Evolutionary conservation across 2,113 vertebrate species (phyloP).

Genomic region (Oreocharis arfaki): DNA sequence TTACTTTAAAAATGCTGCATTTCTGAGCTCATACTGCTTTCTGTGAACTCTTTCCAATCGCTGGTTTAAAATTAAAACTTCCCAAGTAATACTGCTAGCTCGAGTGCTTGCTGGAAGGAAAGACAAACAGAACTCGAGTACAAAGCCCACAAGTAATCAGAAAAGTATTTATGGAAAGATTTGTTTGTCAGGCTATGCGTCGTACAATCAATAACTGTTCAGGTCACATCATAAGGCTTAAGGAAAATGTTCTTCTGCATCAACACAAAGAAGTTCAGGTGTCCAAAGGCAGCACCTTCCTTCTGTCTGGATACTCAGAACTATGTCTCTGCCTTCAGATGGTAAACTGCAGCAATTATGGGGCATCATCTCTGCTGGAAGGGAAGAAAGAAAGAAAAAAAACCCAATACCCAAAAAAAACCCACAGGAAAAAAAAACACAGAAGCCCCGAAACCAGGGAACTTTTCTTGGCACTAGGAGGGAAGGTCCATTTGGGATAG

Average conservation of each 20-base stretch:
- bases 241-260: background rate
- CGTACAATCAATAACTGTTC: background rate
- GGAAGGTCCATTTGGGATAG: background rate
- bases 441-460: background rate
- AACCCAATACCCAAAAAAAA: accelerated
- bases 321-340: background rate
- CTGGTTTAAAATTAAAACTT: background rate
- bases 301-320: background rate
- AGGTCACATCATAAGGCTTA: background rate
- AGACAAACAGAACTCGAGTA: background rate
- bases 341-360: background rate
- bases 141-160: background rate
- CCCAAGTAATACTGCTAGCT: background rate
- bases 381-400: background rate
- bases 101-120: background rate
- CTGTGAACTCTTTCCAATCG: background rate
- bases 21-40: background rate
- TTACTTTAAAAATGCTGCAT: background rate
- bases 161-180: background rate
- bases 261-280: background rate
- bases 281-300: background rate
- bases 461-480: background rate
- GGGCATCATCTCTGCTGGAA: background rate
- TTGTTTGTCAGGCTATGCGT: background rate
- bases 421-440: accelerated